These are phyloP conservation scores for Drosophila histrio DNA, from an alignment of 2,888 invertebrate genomes.

Conservation along the genomic window DNA sequence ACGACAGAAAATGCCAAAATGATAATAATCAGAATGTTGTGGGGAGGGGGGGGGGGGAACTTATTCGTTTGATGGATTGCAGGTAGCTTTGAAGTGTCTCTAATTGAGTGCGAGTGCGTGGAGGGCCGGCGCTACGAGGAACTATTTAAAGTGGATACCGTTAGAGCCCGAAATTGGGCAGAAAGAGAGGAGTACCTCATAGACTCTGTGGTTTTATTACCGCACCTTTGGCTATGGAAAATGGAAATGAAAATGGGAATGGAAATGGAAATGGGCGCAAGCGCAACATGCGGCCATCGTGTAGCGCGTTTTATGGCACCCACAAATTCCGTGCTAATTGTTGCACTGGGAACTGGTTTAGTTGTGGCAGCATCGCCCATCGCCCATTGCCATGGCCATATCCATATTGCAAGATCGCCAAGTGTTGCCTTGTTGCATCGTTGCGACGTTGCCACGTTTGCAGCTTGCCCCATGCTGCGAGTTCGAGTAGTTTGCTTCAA, in stretches of 20 bases:
- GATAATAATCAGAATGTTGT: constrained; percentile 27
- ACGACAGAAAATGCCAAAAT: constrained; percentile 37
- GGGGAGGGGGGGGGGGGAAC: background rate
- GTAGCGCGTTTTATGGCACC: constrained; percentile 77
- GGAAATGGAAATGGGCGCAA: constrained; percentile 44
- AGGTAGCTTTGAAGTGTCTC: constrained; percentile 68
- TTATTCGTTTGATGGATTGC: constrained; percentile 52
- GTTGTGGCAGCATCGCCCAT: constrained; percentile 19
- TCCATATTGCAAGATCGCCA: constrained; percentile 55
- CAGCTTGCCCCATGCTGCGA: constrained; percentile 24
- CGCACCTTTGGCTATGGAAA: constrained; percentile 53
- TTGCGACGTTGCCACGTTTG: background rate
- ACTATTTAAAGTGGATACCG: constrained; percentile 28
- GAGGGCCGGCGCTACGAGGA: constrained; percentile 41
- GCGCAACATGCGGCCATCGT: constrained; percentile 70
- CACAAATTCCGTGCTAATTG: constrained; percentile 81
- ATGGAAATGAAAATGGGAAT: constrained; percentile 38
- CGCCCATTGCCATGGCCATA: constrained; percentile 55
- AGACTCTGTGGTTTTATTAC: constrained; percentile 46
- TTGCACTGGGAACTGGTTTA: constrained; percentile 71
- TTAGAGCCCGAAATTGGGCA: constrained; percentile 15
- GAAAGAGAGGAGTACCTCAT: constrained; percentile 6
- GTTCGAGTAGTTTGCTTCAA: constrained; percentile 72
- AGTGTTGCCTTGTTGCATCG: constrained; percentile 18
- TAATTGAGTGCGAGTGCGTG: constrained; percentile 55